A percentile compares a stretch with the other conserved stretches of the same genome.
phyloP scores from a whole-genome alignment of 2,888 invertebrate genomes.

The Aethes cnicana region DNA sequence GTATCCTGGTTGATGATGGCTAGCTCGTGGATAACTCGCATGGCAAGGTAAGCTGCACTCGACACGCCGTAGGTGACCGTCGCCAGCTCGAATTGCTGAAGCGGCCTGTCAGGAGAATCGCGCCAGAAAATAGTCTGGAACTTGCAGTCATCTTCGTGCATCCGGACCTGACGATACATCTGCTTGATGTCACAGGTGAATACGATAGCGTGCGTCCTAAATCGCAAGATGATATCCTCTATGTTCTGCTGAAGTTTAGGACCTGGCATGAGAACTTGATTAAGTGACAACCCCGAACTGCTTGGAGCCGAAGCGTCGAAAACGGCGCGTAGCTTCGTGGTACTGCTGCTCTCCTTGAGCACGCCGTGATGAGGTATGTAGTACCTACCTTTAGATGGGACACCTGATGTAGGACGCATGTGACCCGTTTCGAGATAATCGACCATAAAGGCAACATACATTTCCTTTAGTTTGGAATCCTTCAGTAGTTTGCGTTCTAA shows the following conservation, averaged over 20 bases:
- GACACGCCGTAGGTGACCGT: too few species aligned
- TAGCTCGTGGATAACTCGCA: too few species aligned
- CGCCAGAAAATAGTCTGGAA: slow-evolving; percentile 38
- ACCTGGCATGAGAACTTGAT: too few species aligned
- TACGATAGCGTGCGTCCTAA: too few species aligned
- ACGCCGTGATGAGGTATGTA: slow-evolving; percentile 24
- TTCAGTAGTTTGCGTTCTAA: slow-evolving; percentile 13
- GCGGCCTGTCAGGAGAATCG: too few species aligned
- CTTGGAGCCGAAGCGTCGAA: slow-evolving; percentile 11
- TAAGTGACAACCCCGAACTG: background rate
- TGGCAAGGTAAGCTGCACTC: too few species aligned
- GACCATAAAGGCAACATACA: background rate
- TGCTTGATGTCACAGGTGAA: slow-evolving; percentile 37
- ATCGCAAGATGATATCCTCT: too few species aligned
- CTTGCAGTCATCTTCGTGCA: slow-evolving; percentile 30
- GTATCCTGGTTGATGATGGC: too few species aligned
- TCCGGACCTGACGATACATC: slow-evolving; percentile 36
- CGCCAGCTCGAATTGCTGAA: too few species aligned
- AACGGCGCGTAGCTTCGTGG: slow-evolving; percentile 16
- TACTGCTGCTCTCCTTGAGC: slow-evolving; percentile 7
- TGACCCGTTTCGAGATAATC: too few species aligned
- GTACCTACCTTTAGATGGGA: background rate
- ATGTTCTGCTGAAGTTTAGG: too few species aligned
- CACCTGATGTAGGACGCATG: too few species aligned
- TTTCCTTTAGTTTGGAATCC: background rate